Base-by-base conservation (phyloP, 2,888 invertebrate genomes). In the Aquatica leii region DNA sequence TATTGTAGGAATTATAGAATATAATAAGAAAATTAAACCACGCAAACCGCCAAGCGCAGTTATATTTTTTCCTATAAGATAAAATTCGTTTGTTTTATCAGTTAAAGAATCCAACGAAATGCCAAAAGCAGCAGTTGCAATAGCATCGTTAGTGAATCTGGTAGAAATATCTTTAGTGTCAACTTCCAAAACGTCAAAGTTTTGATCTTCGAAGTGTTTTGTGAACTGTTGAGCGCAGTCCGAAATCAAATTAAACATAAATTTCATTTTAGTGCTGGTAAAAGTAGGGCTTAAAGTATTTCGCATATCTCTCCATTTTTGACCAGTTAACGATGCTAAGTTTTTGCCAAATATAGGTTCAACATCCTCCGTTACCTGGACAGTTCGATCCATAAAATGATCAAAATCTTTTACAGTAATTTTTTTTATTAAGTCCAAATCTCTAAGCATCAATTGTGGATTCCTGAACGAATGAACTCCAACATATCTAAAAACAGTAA, bases 181-280 rank as follows among this genome's bases (percentile, higher is more conserved):
- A 14, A 51, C 51, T 34, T 57, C 46, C 9, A 58, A 56, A 0
- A 68, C 24, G 0, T 69, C 66, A 3, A 65, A 52, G 0, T 70
- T 50, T 4, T 66, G 24, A 0, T 71, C 59, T 1, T 50, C 11
- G 11, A 80, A 66, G 51, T 73, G 71, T 2, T 75, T 61, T 0
- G 73, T 65, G 52, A 80, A 78, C 15, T 73, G 74, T 15, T 49
- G 65, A 1, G 77, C 79, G 51, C 77, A 78, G 2, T 76, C 76
- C 0, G 69, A 69, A 67, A 86, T 84, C 59, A 85, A 78, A 0
- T 82, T 82, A 72, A 84, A 79, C 84, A 86, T 85, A 2, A 74
- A 69, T 35, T 82, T 82, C 84, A 87, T 85, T 75, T 87, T 86
- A 54, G 84, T 84, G 4, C 84, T 79, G 0, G 86, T 87, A 74